Base-by-base conservation (phyloP, 2,888 invertebrate genomes). In the Baccha elongata region DNA sequence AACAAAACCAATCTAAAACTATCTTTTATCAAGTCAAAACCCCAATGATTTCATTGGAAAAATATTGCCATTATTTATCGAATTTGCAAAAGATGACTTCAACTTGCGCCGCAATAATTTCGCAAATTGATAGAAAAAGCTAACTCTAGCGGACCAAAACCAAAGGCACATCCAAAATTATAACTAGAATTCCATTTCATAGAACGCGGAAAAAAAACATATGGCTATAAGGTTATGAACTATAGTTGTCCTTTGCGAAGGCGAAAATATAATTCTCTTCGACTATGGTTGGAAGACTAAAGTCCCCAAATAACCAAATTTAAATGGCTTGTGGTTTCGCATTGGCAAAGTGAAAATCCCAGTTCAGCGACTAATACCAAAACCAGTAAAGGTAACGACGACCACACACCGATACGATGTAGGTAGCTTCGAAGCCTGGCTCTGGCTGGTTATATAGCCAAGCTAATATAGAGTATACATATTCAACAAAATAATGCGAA, bases 271-370 rank as follows among this genome's bases (percentile, higher is more conserved):
- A 29, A 71, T 68, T 55, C 62, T 46, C 17, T 44, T 40, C 58
- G 42, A 21, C 29, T 44, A 42, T 37, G 11, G 29, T 10, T 29
- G 29, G 13, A 42, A 60, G 37, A 83, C 67, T 68, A 32, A 11
- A 62, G 64, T 74, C 75, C 72, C 72, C 48, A 68, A 78, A 78
- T 72, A 68, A 52, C 65, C 44, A 26, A 83, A 64, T 78, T 32
- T 68, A 68, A 76, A 68, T 83, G 83, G 72, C 64, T 78, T 72
- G 83, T 68, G 78, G 72, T 64, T 83, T 83, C 55, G 64, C 10
- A 26, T 4, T 3, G 52, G 68, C 67, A 26, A 68, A 44, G 67
- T 67, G 72, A 72, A 83, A 83, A 78, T 68, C 72, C 78, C 83
- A 72, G 69, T 52, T 62, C 60, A 62, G 62, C 48, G 60, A 53